phyloP scores from a whole-genome alignment of 1,140 invertebrate species.

The Steinernema feltiae region DNA sequence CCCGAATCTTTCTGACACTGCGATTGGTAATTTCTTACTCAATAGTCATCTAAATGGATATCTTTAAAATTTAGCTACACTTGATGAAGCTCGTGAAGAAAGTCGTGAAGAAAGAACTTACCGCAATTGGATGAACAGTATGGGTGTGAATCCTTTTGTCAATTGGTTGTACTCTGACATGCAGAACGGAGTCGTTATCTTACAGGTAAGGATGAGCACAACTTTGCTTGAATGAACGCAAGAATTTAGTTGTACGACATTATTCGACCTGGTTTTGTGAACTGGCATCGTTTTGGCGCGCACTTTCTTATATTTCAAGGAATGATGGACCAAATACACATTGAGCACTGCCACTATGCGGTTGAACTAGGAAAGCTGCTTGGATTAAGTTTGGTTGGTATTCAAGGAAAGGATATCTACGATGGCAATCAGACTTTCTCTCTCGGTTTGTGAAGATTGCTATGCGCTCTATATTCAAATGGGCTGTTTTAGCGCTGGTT shows the following conservation, averaged over 20 bases:
- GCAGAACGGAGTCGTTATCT: slow-evolving; percentile 90
- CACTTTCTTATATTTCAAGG: slow-evolving; percentile 70
- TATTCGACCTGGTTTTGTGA: slow-evolving; percentile 88
- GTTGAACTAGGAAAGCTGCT: slow-evolving; percentile 86
- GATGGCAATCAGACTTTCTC: slow-evolving; percentile 88
- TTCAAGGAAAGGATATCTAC: slow-evolving; percentile 89
- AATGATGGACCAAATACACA: slow-evolving; percentile 87
- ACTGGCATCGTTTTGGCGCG: slow-evolving; percentile 83
- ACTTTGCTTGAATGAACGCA: slow-evolving; percentile 24
- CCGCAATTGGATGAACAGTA: slow-evolving; percentile 99
- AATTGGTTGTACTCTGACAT: slow-evolving; percentile 95
- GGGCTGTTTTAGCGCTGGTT: slow-evolving; percentile 73
- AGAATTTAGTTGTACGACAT: slow-evolving; percentile 73
- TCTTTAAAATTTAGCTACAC: slow-evolving; percentile 43
- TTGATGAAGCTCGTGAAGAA: slow-evolving; percentile 66
- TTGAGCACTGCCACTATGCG: slow-evolving; percentile 97
- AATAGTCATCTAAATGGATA: background rate
- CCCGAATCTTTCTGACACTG: slow-evolving; percentile 57
- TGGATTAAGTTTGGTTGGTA: slow-evolving; percentile 90
- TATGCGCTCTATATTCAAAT: no score
- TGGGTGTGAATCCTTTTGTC: slow-evolving; percentile 90
- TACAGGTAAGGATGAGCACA: no score
- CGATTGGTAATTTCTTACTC: slow-evolving; percentile 48
- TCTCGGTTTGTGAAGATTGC: no score
- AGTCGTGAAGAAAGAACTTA: slow-evolving; percentile 81